Evolutionary conservation across 2,888 invertebrate genomes (phyloP), one percentile per base, ranked within the genome.

Genomic region (Kuschelorhynchus macadamiae): DNA sequence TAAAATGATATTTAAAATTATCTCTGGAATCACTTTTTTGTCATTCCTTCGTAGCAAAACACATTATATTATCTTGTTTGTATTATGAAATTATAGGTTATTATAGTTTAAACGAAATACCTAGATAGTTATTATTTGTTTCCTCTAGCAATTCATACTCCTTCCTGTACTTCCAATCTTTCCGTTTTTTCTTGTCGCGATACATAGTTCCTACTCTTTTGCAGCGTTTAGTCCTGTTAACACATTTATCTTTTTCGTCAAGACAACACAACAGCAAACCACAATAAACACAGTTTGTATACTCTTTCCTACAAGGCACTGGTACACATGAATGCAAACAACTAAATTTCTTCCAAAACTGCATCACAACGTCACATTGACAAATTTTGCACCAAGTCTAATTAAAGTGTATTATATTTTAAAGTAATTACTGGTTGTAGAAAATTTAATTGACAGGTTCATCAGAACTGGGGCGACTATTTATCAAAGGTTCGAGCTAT

Each of bases 101-200:
- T n/a, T n/a, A n/a, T n/a, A n/a, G n/a, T n/a, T n/a, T n/a, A n/a
- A n/a, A n/a, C n/a, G n/a, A n/a, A n/a, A 36, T 59, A 60, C 60
- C 60, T 41, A 60, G 30, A 30, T 49, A 60, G 5, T 60, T 60
- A 39, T 60, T 60, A 17, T 60, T 60, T 16, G 21, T 12, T n/a
- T 36, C 32, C 11, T 60, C 50, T 39, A 49, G 11, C 14, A 50
- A 16, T 11, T 46, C 47, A 46, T 59, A 59, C 2, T 11, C 25
- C 3, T 41, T 25, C 17, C 17, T 33, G 18, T 20, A 4, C 1
- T 14, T 47, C 18, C 7, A 8, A 12, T 14, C 14, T n/a, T 18
- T 49, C n/a, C 41, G 32, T 20, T 12, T 60, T 25, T 41, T 60
- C 16, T 25, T 49, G 7, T 14, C 41, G 32, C 21, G 17, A 9